phyloP scores from a whole-genome alignment of 37 sponge, comb jelly and placozoan genomes.

The Eunapius fragilis region DNA sequence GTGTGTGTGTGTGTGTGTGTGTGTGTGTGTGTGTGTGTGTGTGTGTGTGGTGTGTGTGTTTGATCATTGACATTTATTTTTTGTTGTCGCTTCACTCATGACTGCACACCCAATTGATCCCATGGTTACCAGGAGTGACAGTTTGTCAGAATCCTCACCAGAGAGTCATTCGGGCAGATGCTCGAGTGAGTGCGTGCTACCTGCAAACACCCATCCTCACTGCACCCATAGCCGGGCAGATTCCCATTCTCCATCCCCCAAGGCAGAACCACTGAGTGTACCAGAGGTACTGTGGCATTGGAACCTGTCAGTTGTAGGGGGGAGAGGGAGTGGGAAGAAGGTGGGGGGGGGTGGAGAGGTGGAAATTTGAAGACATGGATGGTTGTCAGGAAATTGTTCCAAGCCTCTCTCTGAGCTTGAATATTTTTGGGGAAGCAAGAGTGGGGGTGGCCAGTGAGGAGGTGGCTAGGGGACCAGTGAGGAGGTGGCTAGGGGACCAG shows the following conservation, averaged over 20 bases:
- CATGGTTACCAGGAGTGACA: not conserved
- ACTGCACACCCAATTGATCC: too few species aligned
- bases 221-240: not conserved
- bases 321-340: not conserved
- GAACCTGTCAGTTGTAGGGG: too few species aligned
- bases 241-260: not conserved
- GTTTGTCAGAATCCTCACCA: not conserved
- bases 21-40: conserved; percentile 11
- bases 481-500: too few species aligned
- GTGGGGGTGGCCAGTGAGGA: too few species aligned
- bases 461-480: too few species aligned
- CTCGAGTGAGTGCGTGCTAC: not conserved
- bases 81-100: too few species aligned
- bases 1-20: not conserved
- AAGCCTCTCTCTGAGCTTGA: too few species aligned
- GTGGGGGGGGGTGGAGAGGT: too few species aligned
- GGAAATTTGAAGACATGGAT: too few species aligned
- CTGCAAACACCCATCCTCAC: not conserved
- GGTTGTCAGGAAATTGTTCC: too few species aligned
- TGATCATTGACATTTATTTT: too few species aligned
- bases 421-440: too few species aligned
- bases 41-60: not conserved
- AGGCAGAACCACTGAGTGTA: not conserved
- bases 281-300: not conserved
- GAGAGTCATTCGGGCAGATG: not conserved